Evolutionary conservation across 1,140 invertebrate species (phyloP).

Genomic region (Semibalanus balanoides): DNA sequence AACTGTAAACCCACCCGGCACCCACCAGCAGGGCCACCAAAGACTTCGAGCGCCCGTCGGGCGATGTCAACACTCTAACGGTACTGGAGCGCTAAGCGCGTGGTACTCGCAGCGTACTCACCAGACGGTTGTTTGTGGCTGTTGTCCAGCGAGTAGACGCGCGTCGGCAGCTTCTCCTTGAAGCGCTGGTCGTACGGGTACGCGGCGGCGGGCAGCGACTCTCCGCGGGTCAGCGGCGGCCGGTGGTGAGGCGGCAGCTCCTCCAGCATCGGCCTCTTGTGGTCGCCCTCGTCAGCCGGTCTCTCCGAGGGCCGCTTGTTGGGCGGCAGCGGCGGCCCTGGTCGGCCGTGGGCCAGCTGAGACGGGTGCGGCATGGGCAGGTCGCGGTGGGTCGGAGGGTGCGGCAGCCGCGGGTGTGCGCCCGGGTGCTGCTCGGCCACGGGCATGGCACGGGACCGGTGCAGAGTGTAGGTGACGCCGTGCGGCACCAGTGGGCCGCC

Average conservation of each 20-base stretch:
- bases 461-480: not conserved
- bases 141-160: not conserved
- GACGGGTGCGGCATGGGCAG: constrained; percentile 15
- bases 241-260: constrained; percentile 48
- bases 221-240: constrained; percentile 77
- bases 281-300: constrained; percentile 22
- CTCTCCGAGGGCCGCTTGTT: constrained; percentile 38
- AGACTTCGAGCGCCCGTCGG: no score
- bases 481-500: constrained; percentile 17
- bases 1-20: no score
- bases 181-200: constrained; percentile 47
- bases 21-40: no score
- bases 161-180: not conserved
- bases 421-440: constrained; percentile 12
- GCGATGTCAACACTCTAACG: no score
- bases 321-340: not conserved
- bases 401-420: constrained; percentile 17
- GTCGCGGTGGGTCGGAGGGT: constrained; percentile 20
- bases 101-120: no score
- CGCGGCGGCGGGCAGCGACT: constrained; percentile 71
- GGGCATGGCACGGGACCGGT: constrained; percentile 13
- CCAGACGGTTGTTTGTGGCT: not conserved
- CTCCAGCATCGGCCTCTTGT: constrained; percentile 32
- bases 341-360: not conserved
- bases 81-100: no score